These are phyloP conservation scores for Poecilia gillii DNA, from an alignment of 2,797 vertebrate genomes.

Conservation along the genomic window DNA sequence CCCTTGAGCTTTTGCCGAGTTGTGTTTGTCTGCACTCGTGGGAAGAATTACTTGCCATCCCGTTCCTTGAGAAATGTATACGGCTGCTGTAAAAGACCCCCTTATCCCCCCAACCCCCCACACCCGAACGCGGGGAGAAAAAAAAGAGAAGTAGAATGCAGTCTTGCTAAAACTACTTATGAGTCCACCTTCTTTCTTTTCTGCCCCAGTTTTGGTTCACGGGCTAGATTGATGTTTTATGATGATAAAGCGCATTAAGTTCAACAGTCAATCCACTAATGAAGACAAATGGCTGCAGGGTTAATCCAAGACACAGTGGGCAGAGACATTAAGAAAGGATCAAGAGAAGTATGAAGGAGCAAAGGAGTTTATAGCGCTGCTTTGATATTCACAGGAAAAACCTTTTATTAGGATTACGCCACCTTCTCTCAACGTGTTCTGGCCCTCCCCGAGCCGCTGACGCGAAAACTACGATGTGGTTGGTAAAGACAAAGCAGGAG, in stretches of 20 bases:
- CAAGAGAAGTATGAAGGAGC: slow-evolving; percentile 29
- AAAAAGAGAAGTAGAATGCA: slow-evolving; percentile 28
- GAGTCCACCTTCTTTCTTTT: slow-evolving; percentile 24
- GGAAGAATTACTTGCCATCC: slow-evolving; percentile 42
- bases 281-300: slow-evolving; percentile 42
- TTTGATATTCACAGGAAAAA: slow-evolving; percentile 30
- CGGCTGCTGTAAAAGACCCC: slow-evolving; percentile 28
- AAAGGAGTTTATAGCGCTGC: slow-evolving; percentile 36
- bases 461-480: slow-evolving; percentile 8
- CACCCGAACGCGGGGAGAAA: too few species aligned
- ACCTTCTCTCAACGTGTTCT: slow-evolving; percentile 1
- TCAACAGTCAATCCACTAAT: slow-evolving; percentile 25
- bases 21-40: slow-evolving; percentile 36
- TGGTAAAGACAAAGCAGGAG: slow-evolving; percentile 30
- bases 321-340: slow-evolving; percentile 35
- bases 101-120: background rate
- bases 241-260: slow-evolving; percentile 15
- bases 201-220: slow-evolving; percentile 6
- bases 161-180: slow-evolving; percentile 16
- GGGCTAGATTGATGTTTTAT: slow-evolving; percentile 17
- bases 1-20: slow-evolving; percentile 24
- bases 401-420: slow-evolving; percentile 11
- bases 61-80: slow-evolving; percentile 30
- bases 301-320: slow-evolving; percentile 30
- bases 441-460: slow-evolving; percentile 23